Conservation (phyloP, 1,140 invertebrate genomes). For the Muscidifurax raptorellus region DNA sequence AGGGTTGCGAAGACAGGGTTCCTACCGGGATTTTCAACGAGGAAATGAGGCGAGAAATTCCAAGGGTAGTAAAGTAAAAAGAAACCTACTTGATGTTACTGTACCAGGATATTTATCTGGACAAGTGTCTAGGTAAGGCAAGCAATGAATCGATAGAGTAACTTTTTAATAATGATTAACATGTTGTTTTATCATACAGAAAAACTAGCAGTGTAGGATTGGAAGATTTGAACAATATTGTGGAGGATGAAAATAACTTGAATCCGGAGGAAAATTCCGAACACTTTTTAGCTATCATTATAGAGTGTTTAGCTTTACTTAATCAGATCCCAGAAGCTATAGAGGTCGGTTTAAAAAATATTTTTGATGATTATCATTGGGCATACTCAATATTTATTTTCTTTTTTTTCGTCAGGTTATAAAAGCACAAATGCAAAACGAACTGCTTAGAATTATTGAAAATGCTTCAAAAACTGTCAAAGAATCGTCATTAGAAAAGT, state of each 20-base stretch:
- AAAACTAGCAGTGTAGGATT: constrained; percentile 55
- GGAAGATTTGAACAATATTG: constrained; percentile 71
- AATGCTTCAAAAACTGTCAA: constrained; percentile 86
- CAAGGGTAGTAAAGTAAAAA: constrained; percentile 65
- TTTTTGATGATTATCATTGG: constrained; percentile 34
- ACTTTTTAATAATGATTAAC: constrained; percentile 26
- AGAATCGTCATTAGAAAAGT: constrained; percentile 70
- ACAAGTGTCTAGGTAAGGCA: constrained; percentile 55
- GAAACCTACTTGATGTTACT: constrained; percentile 63
- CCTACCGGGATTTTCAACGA: constrained; percentile 77
- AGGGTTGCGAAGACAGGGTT: constrained; percentile 79
- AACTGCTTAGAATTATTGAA: constrained; percentile 86
- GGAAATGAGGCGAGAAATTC: constrained; percentile 76
- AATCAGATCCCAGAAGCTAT: constrained; percentile 90
- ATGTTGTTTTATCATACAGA: constrained; percentile 48
- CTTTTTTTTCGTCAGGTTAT: constrained; percentile 79
- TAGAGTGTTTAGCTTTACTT: constrained; percentile 90
- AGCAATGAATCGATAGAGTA: constrained; percentile 30
- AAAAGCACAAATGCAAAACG: constrained; percentile 87
- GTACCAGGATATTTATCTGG: constrained; percentile 52
- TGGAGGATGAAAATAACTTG: constrained; percentile 79
- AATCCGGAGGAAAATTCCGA: constrained; percentile 83
- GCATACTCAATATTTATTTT: constrained; percentile 16
- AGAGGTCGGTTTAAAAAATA: constrained; percentile 77
- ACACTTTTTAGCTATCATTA: constrained; percentile 87